These are phyloP conservation scores for Coptotermes formosanus DNA, from an alignment of 1,140 invertebrate genomes.

Conservation along the genomic window DNA sequence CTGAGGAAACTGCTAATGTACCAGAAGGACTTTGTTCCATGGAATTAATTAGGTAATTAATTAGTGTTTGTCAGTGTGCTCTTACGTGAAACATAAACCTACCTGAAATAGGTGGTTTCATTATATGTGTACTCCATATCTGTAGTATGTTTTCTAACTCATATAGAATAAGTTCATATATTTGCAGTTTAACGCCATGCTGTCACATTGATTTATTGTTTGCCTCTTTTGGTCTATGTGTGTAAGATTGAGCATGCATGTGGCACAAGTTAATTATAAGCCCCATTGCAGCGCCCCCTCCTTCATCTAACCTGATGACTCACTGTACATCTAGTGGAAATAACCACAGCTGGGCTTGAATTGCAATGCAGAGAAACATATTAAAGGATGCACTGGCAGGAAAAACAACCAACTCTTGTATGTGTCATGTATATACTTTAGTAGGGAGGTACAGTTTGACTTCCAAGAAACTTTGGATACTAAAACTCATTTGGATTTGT, in stretches of 20 bases:
- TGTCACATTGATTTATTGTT: not conserved
- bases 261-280: not conserved
- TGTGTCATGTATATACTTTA: not conserved
- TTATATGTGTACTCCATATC: too few species aligned
- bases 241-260: not conserved
- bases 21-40: too few species aligned
- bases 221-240: not conserved
- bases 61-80: too few species aligned
- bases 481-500: not conserved
- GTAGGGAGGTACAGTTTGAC: not conserved
- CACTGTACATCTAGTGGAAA: conserved; percentile 4
- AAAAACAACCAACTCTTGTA: not conserved
- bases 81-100: too few species aligned
- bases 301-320: not conserved
- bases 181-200: not conserved
- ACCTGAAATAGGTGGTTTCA: too few species aligned
- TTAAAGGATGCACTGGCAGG: not conserved
- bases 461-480: not conserved
- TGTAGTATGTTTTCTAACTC: too few species aligned
- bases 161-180: too few species aligned
- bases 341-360: conserved; percentile 14
- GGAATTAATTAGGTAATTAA: too few species aligned
- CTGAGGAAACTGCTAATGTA: too few species aligned
- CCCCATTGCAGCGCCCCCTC: not conserved
- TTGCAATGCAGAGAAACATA: not conserved